Evolutionary conservation across 30 jellyfish, hydroid and myxozoan species (phyloP), one percentile per base, ranked within the genome.

Genomic region (Phacellophora camtschatica): DNA sequence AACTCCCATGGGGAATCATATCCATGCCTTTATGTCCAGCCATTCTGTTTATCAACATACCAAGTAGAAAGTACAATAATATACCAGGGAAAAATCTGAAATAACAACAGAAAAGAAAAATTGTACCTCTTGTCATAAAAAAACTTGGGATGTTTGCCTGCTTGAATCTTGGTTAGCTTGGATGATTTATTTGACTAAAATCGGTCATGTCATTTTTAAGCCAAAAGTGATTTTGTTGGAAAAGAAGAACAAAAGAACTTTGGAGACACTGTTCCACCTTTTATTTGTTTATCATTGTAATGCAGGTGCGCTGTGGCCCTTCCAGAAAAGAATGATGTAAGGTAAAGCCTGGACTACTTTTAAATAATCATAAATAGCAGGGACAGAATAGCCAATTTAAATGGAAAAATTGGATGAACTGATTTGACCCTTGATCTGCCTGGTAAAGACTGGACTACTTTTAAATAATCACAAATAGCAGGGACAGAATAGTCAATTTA

Each of bases 61-160:
- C 99, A 63, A 92, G 30, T 10, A 92, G 10, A 41, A 92, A 84
- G 64, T 92, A 92, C 49, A 92, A 62, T n/a, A 81, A 89, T 46
- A 92, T n/a, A 10, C 96, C 97, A 69, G 99, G 99, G 68, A 92
- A 84, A 39, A 92, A 87, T 66, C 98, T 91, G 57, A 2, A 66
- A 88, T 33, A 5, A 19, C 18, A 70, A 27, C 13, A 6, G 19
- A 19, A 15, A n/a, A 46, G 8, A 7, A 12, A 0, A 72, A 7
- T 7, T 5, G 16, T 18, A 62, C 5, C n/a, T 11, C 5, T 29
- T 62, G 29, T 23, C 10, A 53, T 11, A 10, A 20, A 15, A 6
- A n/a, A n/a, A n/a, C n/a, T n/a, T n/a, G n/a, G n/a, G n/a, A n/a
- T n/a, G n/a, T n/a, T n/a, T n/a, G n/a, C 11, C 11, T 53, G 24